Evolutionary conservation across 2,888 invertebrate genomes (phyloP).

Genomic region (Cybosia mesomella): DNA sequence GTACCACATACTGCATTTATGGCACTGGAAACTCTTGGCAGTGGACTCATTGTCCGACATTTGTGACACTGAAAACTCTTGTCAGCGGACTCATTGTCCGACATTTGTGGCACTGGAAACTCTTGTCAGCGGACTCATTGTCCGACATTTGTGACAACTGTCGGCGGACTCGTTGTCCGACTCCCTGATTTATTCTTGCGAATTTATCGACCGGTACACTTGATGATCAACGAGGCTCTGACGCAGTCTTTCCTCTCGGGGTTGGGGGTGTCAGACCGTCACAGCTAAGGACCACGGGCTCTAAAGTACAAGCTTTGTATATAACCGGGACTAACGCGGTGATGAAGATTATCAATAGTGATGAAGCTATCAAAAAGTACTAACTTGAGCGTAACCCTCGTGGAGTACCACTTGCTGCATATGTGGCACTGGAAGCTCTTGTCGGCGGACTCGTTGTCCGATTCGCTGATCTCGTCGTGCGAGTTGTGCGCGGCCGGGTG

Average conservation of each 20-base stretch:
- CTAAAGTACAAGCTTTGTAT: no score
- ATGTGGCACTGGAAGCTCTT: conserved; percentile 84
- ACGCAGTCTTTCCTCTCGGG: no score
- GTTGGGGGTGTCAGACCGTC: no score
- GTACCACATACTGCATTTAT: conserved; percentile 83
- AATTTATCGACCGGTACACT: no score
- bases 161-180: conserved; percentile 81
- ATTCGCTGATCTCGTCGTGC: conserved; percentile 78
- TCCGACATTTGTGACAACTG: no score
- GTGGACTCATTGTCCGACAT: no score
- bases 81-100: no score
- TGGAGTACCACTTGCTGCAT: conserved; percentile 83
- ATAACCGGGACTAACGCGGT: not conserved
- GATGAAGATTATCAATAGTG: not conserved
- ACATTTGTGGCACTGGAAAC: no score
- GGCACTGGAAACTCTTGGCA: conserved; percentile 84
- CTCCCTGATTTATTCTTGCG: conserved; percentile 77
- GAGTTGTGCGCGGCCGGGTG: conserved; percentile 46
- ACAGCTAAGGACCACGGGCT: no score
- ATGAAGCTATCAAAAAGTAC: conserved; percentile 41
- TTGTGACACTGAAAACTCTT: no score
- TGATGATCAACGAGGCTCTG: no score
- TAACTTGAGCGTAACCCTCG: conserved; percentile 81
- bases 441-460: conserved; percentile 81
- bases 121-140: no score